These are phyloP conservation scores for Pseudorhombus dupliciocellatus DNA, from an alignment of 2,113 vertebrate genomes.

Conservation along the genomic window DNA sequence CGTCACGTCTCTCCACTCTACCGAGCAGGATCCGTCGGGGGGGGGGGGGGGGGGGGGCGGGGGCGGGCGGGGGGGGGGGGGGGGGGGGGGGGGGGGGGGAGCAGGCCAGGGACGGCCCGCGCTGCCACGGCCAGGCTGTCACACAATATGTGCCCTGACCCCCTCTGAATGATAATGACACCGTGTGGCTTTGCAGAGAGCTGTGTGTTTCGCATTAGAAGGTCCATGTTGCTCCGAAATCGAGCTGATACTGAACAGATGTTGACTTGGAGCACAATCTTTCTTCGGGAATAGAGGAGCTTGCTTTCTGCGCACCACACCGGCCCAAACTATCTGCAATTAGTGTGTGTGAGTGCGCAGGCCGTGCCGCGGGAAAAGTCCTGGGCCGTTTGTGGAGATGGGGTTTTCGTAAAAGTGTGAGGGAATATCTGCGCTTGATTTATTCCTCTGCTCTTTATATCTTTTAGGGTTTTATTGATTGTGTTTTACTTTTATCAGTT, in stretches of 20 bases:
- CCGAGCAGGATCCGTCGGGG: conserved; percentile 30
- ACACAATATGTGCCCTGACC: conserved; percentile 49
- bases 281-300: conserved; percentile 30
- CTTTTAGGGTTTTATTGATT: background rate
- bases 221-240: conserved; percentile 50
- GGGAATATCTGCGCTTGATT: background rate
- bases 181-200: conserved; percentile 36
- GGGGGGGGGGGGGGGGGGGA: background rate
- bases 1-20: conserved; percentile 43
- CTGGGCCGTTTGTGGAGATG: conserved; percentile 19
- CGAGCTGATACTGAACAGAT: conserved; percentile 71
- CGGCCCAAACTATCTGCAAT: conserved; percentile 28
- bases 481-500: background rate
- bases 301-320: conserved; percentile 26
- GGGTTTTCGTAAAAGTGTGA: background rate
- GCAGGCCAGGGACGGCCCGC: conserved; percentile 43
- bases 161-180: conserved; percentile 61
- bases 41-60: too few relatives aligned
- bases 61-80: background rate
- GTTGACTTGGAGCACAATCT: conserved; percentile 62
- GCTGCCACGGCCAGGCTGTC: conserved; percentile 43
- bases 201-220: conserved; percentile 66
- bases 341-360: conserved; percentile 36
- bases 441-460: background rate
- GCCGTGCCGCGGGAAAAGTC: conserved; percentile 19